Evolutionary conservation across 2,797 vertebrate species (phyloP), one percentile per base, ranked within the genome.

Genomic region (Triplophysa yarkandensis): DNA sequence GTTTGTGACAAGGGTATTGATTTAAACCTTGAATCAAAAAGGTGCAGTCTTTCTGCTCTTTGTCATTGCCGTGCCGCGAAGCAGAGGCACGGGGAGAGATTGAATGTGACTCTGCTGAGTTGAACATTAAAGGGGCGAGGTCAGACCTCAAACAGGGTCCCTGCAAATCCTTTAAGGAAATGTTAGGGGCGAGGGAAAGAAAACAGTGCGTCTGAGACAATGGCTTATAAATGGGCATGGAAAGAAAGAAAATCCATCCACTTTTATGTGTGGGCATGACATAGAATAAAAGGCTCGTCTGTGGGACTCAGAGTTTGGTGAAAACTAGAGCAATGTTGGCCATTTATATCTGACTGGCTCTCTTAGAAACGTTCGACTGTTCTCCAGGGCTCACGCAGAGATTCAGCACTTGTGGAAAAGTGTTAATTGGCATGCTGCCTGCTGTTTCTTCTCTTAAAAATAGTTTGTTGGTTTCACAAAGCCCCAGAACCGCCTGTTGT

Each of bases 1-100:
- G 67, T 69, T 65, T 71, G 44, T 79, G 77, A 71, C 72, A 71
- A 61, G 72, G 67, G 14, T 70, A 76, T 76, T 62, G 77, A 76
- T 79, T 79, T 34, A 76, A 70, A 66, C 23, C 41, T 52, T 28
- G 61, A 57, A 71, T 71, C 61, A 76, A 69, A 78, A 70, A 75
- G 43, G 30, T 66, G 52, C 61, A 65, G 32, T 54, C 23, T 46
- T 28, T 48, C 23, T 55, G 52, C 54, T 71, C 17, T 39, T 1
- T 68, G 21, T 71, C 68, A 71, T 67, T 25, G 61, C 60, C 11
- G 43, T 75, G 21, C 60, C 27, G 62, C 28, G 14, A 16, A 39
- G 39, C n/a, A 13, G 23, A 66, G n/a, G 66, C n/a, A 6, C 16
- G 19, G 3, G n/a, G 43, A 77, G 62, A 72, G 66, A 77, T 39